Evolutionary conservation across 2,888 invertebrate species (phyloP).

Genomic region (Acronicta leporina): DNA sequence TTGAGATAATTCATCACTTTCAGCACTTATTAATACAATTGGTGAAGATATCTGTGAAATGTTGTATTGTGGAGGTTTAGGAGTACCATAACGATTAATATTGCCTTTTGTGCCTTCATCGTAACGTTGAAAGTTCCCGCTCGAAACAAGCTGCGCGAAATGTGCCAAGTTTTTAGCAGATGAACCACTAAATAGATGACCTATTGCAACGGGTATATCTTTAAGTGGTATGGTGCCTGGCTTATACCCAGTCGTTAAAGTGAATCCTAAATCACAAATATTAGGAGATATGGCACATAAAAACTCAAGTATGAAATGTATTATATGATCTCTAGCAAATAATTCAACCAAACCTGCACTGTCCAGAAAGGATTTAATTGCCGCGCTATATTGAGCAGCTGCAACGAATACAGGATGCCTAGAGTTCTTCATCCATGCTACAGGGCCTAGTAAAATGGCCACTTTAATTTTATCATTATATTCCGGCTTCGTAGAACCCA

Average conservation of each 20-base stretch:
- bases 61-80: conserved; percentile 76
- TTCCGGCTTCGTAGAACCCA: conserved; percentile 86
- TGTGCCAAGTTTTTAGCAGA: conserved; percentile 84
- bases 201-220: conserved; percentile 85
- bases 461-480: conserved; percentile 89
- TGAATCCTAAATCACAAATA: conserved; percentile 89
- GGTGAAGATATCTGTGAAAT: conserved; percentile 74
- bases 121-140: conserved; percentile 75
- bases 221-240: conserved; percentile 85
- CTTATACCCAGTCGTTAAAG: conserved; percentile 89
- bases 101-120: conserved; percentile 76
- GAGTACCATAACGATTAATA: conserved; percentile 70
- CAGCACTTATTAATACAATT: conserved; percentile 73
- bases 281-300: conserved; percentile 78
- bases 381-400: conserved; percentile 54
- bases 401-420: conserved; percentile 66
- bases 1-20: conserved; percentile 91
- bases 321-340: conserved; percentile 85
- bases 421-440: conserved; percentile 87
- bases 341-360: conserved; percentile 90
- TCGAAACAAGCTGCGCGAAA: conserved; percentile 85
- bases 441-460: conserved; percentile 79
- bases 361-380: conserved; percentile 66
- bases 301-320: conserved; percentile 76
- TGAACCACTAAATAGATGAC: conserved; percentile 87